Conservation (phyloP, 2,797 vertebrate genomes). For the Tragopan temminckii region DNA sequence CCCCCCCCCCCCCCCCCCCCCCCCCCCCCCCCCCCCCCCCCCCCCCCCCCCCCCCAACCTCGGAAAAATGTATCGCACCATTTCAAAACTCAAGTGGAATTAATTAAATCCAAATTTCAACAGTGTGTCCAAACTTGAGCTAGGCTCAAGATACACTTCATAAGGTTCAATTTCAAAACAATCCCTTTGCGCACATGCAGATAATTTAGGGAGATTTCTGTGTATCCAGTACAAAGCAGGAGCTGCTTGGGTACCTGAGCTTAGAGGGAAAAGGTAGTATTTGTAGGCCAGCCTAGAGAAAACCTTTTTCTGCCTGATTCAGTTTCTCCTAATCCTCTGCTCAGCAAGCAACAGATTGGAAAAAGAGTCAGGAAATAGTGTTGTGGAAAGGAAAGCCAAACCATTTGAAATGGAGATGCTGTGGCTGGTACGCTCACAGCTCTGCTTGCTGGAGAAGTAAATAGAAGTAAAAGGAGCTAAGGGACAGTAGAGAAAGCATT, state of each 20-base stretch:
- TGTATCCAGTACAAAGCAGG: neutral
- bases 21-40: no score
- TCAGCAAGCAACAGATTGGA: constrained; percentile 15
- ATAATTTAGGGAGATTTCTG: constrained; percentile 47
- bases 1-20: no score
- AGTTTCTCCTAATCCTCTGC: constrained; percentile 26
- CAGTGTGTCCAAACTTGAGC: constrained; percentile 73
- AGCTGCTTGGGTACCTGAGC: constrained; percentile 52
- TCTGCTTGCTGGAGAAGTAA: neutral
- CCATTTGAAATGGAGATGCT: constrained; percentile 39
- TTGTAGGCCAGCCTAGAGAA: neutral
- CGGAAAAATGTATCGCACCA: constrained; percentile 74
- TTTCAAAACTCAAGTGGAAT: constrained; percentile 78
- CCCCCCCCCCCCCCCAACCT: no score
- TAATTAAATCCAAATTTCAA: constrained; percentile 83
- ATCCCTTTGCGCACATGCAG: constrained; percentile 40
- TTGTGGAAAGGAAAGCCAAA: neutral
- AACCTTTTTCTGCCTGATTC: neutral
- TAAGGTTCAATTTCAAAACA: constrained; percentile 73
- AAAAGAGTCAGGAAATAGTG: constrained; percentile 41
- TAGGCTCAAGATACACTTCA: constrained; percentile 69
- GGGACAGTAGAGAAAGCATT: neutral
- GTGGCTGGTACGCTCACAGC: neutral
- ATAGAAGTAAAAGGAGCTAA: neutral
- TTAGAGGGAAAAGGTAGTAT: neutral